These are phyloP conservation scores for Ploceus nigricollis DNA, from an alignment of 2,113 vertebrate species.

Conservation along the genomic window DNA sequence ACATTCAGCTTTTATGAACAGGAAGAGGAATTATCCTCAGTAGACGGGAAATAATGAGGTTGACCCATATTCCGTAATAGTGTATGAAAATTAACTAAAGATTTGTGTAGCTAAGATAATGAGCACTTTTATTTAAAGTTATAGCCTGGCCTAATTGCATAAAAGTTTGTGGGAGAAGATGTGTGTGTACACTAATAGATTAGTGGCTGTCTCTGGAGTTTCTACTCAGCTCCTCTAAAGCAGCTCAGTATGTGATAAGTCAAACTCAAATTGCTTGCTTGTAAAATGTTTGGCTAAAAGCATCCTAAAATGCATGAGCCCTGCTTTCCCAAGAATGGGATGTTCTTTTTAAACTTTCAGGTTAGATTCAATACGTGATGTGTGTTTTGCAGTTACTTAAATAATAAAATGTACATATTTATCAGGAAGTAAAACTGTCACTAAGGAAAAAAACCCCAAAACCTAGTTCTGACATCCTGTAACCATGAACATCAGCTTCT, in stretches of 20 bases:
- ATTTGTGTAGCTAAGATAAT: slow-evolving; percentile 24
- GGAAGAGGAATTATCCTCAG: slow-evolving; percentile 9
- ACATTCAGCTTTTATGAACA: slow-evolving; percentile 41
- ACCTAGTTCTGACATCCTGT: background rate
- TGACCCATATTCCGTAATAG: background rate
- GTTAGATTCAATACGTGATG: background rate
- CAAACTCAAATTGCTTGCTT: background rate
- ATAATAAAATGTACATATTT: background rate
- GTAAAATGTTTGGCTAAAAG: background rate
- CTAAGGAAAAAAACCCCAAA: background rate
- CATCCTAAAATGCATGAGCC: background rate
- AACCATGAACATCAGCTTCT: background rate
- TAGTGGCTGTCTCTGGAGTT: background rate
- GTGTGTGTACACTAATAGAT: background rate
- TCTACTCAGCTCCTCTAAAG: background rate
- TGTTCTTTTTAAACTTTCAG: background rate
- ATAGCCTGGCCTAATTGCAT: background rate
- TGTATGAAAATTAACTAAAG: slow-evolving; percentile 40
- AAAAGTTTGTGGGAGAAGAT: background rate
- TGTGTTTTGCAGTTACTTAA: background rate
- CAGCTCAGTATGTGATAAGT: background rate
- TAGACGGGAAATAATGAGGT: slow-evolving; percentile 45
- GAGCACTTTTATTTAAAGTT: slow-evolving; percentile 20
- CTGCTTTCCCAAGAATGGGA: background rate
- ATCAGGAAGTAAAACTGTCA: background rate